Evolutionary conservation across 2,113 vertebrate species (phyloP).

Genomic region (Ochotona princeps): DNA sequence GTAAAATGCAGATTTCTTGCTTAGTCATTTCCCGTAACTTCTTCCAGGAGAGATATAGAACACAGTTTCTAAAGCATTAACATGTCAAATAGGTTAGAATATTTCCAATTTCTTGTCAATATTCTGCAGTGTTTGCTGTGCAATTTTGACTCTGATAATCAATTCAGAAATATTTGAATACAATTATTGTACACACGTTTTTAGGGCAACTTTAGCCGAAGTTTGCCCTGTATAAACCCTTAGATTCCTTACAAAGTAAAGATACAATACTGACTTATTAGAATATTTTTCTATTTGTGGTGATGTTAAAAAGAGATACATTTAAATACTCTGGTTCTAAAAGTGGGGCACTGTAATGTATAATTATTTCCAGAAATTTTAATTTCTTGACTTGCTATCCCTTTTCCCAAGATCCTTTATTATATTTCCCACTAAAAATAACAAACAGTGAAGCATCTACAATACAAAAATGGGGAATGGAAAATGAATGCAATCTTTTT

Average conservation of each 20-base stretch:
- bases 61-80: background rate
- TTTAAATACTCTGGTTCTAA: background rate
- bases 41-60: background rate
- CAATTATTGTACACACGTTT: background rate
- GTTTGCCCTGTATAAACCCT: background rate
- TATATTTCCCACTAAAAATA: conserved; percentile 61
- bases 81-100: background rate
- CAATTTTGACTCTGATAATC: background rate
- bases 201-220: background rate
- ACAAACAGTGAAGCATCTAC: conserved; percentile 41
- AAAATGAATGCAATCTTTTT: conserved; percentile 6
- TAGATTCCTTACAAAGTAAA: background rate
- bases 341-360: conserved; percentile 45
- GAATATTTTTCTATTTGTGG: conserved; percentile 43
- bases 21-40: background rate
- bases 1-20: background rate
- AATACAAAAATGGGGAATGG: conserved; percentile 13
- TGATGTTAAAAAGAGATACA: background rate
- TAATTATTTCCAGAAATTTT: conserved; percentile 6
- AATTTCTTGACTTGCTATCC: conserved; percentile 15
- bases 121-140: background rate
- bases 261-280: background rate
- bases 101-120: background rate
- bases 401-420: conserved; percentile 55
- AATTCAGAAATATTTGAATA: background rate